These are phyloP conservation scores for Clupea harengus DNA, from an alignment of 2,113 vertebrate genomes.

Conservation along the genomic window DNA sequence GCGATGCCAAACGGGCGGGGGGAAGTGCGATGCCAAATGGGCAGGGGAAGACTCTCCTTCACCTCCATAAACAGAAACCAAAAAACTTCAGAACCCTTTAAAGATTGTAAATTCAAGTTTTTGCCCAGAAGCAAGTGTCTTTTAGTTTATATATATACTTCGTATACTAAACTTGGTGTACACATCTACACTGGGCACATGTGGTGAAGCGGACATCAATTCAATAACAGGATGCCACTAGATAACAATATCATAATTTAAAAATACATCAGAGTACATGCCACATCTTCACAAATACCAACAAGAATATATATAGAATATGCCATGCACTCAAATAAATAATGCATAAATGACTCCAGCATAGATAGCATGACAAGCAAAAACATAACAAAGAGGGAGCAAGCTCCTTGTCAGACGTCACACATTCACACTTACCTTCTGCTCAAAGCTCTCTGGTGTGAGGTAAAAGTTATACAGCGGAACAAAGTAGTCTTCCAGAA, in stretches of 20 bases:
- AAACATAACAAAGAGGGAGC: background rate
- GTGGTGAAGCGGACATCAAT: background rate
- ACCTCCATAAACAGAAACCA: background rate
- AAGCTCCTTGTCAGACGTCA: background rate
- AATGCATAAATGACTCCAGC: background rate
- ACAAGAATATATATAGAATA: background rate
- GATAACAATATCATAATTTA: background rate
- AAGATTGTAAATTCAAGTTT: background rate
- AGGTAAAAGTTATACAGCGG: constrained; percentile 93
- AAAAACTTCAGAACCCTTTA: background rate
- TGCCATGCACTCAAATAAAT: background rate
- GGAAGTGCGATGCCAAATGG: background rate
- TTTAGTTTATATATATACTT: background rate
- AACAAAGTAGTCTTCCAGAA: constrained; percentile 92
- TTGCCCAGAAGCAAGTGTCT: background rate
- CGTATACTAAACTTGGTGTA: background rate
- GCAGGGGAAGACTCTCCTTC: background rate
- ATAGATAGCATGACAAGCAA: background rate
- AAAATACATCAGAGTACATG: background rate
- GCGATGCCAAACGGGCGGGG: background rate
- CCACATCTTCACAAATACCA: background rate
- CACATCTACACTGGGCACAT: background rate
- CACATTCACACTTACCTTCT: constrained; percentile 76
- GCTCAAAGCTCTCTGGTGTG: constrained; percentile 93
- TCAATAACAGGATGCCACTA: background rate